Base-by-base conservation (phyloP, 2,888 invertebrate genomes). In the Dryadula phaetusa region DNA sequence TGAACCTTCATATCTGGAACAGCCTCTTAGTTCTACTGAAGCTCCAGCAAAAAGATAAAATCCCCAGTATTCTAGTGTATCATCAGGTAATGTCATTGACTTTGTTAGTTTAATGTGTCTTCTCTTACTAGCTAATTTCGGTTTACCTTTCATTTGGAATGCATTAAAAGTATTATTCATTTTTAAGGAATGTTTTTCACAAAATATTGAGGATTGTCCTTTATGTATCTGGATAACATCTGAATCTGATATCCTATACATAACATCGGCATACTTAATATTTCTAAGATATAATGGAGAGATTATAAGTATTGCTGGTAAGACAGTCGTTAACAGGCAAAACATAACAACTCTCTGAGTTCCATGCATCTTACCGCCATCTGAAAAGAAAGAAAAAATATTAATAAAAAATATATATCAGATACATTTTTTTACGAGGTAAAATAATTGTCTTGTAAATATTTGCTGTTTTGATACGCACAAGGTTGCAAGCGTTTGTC, bases 31-130 rank as follows among this genome's bases (percentile, higher is more conserved):
- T 72, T 94, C 94, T 2, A 97, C 97, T 12, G 94, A 94, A 1
- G 97, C 96, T 25, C 97, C 97, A 84, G 95, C 94, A 58, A 96
- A 90, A 54, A 97, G 90, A 87, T 96, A 97, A 87, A 97, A 97
- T 2, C 97, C 97, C 97, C 97, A 97, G 84, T 97, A 97, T 83
- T 97, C 97, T 40, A 97, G 86, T 10, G 97, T 97, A 77, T 97
- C 97, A 82, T 97, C 97, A 0, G 96, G 97, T 71, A 97, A 86
- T 2, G 93, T 94, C 96, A 97, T 96, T 6, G 96, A 96, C 80
- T 97, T 97, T 82, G 95, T 96, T 75, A 97, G 87, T 73, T 95
- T 91, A 74, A 97, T 95, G 79, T 96, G 96, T 84, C 96, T 96
- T 61, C 94, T 94, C 77, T 94, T 95, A 66, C 93, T 89, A 56